Evolutionary conservation across 1,140 invertebrate genomes (phyloP), one percentile per base, ranked within the genome.

Genomic region (Eriosoma lanigerum): DNA sequence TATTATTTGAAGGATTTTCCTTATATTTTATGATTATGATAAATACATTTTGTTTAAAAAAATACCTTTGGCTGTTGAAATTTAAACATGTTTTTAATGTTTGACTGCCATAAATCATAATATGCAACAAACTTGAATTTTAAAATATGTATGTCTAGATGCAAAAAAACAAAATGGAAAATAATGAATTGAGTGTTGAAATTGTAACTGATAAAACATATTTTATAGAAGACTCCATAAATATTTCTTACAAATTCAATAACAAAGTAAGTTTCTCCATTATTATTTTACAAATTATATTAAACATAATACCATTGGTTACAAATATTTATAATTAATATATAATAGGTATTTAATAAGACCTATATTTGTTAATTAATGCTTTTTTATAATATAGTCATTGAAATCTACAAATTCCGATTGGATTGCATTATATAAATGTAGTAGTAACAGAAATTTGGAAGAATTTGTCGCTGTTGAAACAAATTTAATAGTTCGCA

Each of bases 341-440:
- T n/a, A n/a, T n/a, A n/a, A n/a, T n/a, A n/a, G n/a, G n/a, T n/a
- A n/a, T n/a, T n/a, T n/a, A n/a, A n/a, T 38, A 38, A 38, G 32
- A 38, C 32, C n/a, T n/a, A n/a, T n/a, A n/a, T n/a, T n/a, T n/a
- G n/a, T 38, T 38, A 38, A 38, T 38, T 38, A 38, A 38, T 38
- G 3, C 8, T 38, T 38, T 38, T 38, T 4, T 75, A 32, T 32
- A 32, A 44, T 60, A 44, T 76, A 76, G 73, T 46, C 52, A 24
- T 58, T 76, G 8, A 76, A 76, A 44, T 32, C 32, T 60, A 60
- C 44, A 24, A 46, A 76, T 26, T 56, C 52, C 0, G 73, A 76
- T 76, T 76, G 73, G 73, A 76, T 76, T 76, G 73, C 52, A 15
- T 76, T 76, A 26, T 76, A 60, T 24, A 38, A 56, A 24, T 76